phyloP scores from a whole-genome alignment of 2,888 invertebrate genomes.

The Caenorhabditis auriculariae region DNA sequence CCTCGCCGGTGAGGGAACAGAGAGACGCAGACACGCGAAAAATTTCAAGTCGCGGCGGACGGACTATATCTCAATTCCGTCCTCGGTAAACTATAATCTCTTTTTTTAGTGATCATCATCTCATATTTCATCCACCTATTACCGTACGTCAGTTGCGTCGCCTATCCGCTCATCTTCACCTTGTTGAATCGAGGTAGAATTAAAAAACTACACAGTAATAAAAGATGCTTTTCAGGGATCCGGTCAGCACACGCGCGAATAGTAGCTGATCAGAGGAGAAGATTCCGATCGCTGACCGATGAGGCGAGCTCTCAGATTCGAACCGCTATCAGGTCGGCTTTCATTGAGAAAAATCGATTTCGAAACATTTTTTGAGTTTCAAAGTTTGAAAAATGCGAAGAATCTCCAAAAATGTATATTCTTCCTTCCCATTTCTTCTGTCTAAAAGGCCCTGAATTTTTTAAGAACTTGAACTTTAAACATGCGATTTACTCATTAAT shows the following conservation, averaged over 20 bases:
- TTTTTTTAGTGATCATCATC: constrained; percentile 56
- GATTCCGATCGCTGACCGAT: constrained; percentile 44
- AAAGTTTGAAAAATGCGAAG: too few species aligned
- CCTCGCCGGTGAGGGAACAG: too few species aligned
- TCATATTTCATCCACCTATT: constrained; percentile 60
- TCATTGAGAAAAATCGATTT: not conserved
- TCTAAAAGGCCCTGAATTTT: too few species aligned
- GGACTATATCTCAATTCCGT: too few species aligned
- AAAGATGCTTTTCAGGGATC: constrained; percentile 17
- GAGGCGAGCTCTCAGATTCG: constrained; percentile 41
- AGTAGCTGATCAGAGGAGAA: constrained; percentile 36
- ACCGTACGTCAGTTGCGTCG: constrained; percentile 60
- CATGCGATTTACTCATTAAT: too few species aligned
- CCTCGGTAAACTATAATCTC: too few species aligned
- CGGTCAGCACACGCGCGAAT: constrained; percentile 48
- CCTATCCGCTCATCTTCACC: constrained; percentile 62
- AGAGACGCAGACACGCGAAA: too few species aligned
- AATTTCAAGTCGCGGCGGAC: too few species aligned
- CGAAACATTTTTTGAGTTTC: not conserved
- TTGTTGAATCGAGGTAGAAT: constrained; percentile 36
- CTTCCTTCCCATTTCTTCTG: too few species aligned
- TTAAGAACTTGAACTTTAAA: too few species aligned
- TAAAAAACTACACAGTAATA: not conserved
- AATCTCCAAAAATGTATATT: too few species aligned
- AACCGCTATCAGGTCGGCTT: constrained; percentile 23